Evolutionary conservation across 2,113 vertebrate genomes (phyloP).

Genomic region (Miniopterus natalensis): DNA sequence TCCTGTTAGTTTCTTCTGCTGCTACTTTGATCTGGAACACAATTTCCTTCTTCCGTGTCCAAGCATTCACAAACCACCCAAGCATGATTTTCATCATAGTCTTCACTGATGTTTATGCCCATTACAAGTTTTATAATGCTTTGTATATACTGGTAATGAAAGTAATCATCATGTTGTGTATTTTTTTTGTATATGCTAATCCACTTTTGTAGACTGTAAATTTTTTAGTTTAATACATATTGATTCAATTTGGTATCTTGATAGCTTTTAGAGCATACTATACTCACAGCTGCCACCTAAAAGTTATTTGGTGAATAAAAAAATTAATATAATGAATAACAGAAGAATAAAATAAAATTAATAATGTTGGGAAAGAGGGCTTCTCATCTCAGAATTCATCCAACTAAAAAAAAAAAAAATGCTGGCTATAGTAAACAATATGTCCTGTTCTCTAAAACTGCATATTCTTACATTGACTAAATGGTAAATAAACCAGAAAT

Average conservation of each 20-base stretch:
- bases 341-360: neutral
- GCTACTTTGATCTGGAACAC: neutral
- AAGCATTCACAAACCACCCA: neutral
- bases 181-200: neutral
- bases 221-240: neutral
- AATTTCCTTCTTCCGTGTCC: neutral
- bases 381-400: constrained; percentile 5
- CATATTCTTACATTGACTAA: neutral
- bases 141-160: neutral
- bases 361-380: neutral
- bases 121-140: neutral
- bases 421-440: neutral
- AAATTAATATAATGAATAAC: neutral
- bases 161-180: neutral
- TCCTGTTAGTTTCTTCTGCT: neutral
- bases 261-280: neutral
- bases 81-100: neutral
- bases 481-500: constrained; percentile 2
- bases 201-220: neutral
- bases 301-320: neutral
- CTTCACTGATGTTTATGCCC: neutral
- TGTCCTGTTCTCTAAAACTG: neutral
- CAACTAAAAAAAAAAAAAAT: neutral
- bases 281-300: neutral
- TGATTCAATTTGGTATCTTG: neutral